These are phyloP conservation scores for Caenorhabditis zanzibari DNA, from an alignment of 2,888 invertebrate species.

Conservation along the genomic window DNA sequence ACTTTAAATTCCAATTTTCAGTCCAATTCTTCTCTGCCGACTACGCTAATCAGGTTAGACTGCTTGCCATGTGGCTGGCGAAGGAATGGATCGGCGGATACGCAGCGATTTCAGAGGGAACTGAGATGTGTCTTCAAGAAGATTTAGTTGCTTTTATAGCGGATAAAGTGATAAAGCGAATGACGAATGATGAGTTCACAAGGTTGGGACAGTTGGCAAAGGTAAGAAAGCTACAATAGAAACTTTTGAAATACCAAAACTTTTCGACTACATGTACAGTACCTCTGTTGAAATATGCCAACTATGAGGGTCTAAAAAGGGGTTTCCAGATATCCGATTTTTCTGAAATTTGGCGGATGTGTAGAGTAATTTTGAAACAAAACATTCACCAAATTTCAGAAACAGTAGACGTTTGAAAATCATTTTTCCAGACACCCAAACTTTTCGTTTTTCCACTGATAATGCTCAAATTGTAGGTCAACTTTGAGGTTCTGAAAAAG, in stretches of 20 bases:
- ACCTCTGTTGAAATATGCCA: too few relatives aligned
- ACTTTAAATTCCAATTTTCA: too few relatives aligned
- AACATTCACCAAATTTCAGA: too few relatives aligned
- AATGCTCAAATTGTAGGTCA: neutral
- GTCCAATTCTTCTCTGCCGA: slow-evolving; percentile 64
- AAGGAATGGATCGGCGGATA: slow-evolving; percentile 73
- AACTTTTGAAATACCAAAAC: too few relatives aligned
- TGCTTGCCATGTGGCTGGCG: slow-evolving; percentile 62
- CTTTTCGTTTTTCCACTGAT: too few relatives aligned
- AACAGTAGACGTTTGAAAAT: too few relatives aligned
- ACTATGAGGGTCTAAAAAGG: too few relatives aligned
- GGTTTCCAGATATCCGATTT: too few relatives aligned
- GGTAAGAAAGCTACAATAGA: too few relatives aligned
- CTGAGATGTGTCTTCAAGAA: slow-evolving; percentile 70
- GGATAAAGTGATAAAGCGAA: slow-evolving; percentile 66
- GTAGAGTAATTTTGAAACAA: neutral
- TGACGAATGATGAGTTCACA: slow-evolving; percentile 70
- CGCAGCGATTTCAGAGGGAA: slow-evolving; percentile 58
- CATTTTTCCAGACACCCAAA: too few relatives aligned
- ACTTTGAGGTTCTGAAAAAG: neutral
- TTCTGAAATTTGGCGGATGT: too few relatives aligned
- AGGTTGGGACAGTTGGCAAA: slow-evolving; percentile 66
- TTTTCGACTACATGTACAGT: too few relatives aligned
- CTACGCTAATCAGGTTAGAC: slow-evolving; percentile 66
- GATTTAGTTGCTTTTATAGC: slow-evolving; percentile 67